Evolutionary conservation across 2,888 invertebrate genomes (phyloP).

Genomic region (Palloptera scutellata): DNA sequence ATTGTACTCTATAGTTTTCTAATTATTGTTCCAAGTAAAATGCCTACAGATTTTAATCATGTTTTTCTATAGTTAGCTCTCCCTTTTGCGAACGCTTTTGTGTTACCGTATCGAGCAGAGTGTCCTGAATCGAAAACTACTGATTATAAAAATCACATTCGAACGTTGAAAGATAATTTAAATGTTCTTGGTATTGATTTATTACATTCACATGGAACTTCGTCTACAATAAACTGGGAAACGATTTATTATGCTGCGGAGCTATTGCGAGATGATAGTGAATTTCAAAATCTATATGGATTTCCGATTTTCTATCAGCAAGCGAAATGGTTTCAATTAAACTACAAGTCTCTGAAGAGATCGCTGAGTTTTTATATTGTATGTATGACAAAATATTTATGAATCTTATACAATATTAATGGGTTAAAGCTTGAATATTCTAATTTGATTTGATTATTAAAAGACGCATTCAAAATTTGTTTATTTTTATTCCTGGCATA

Average conservation of each 20-base stretch:
- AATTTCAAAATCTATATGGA: slow-evolving; percentile 43
- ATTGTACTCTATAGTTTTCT: too few relatives aligned
- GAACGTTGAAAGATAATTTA: slow-evolving; percentile 36
- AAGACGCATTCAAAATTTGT: too few relatives aligned
- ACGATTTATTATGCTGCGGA: slow-evolving; percentile 43
- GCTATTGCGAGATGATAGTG: slow-evolving; percentile 45
- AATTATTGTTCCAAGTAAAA: neutral
- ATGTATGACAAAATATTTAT: slow-evolving; percentile 31
- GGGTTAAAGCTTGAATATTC: too few relatives aligned
- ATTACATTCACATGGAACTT: slow-evolving; percentile 9
- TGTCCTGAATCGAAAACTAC: slow-evolving; percentile 39
- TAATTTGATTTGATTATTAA: neutral
- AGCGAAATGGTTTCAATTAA: slow-evolving; percentile 46
- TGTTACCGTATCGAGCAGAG: slow-evolving; percentile 35
- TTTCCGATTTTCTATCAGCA: slow-evolving; percentile 37
- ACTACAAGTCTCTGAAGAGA: slow-evolving; percentile 40
- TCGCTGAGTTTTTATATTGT: slow-evolving; percentile 47
- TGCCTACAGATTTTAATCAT: slow-evolving; percentile 8
- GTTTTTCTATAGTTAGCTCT: slow-evolving; percentile 36
- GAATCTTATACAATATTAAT: slow-evolving; percentile 8
- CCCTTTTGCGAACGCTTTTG: slow-evolving; percentile 43
- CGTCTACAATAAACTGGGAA: slow-evolving; percentile 34
- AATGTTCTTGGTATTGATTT: slow-evolving; percentile 28
- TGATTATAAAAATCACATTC: slow-evolving; percentile 36
- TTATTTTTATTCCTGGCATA: too few relatives aligned